Percentiles rank a stretch among this genome's conserved stretches.
Conservation (phyloP, 2,888 invertebrate species). For the Hirudinaria manillensis region DNA sequence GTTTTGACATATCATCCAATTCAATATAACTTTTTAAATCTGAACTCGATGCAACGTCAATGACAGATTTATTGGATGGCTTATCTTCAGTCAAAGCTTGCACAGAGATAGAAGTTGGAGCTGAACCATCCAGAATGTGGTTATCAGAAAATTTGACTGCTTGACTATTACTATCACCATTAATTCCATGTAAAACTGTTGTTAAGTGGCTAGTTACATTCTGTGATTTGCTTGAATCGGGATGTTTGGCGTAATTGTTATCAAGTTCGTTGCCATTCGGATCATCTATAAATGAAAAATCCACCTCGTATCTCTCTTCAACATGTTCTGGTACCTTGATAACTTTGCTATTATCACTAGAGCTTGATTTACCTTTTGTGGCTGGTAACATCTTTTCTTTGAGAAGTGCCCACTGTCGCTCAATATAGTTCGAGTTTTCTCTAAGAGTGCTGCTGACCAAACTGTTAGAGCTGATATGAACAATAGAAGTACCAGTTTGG, state of each 20-base stretch:
- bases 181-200: too few relatives aligned
- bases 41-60: too few relatives aligned
- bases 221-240: too few relatives aligned
- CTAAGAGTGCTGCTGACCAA: conserved; percentile 4
- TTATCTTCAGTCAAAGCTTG: too few relatives aligned
- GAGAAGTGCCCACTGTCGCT: conserved; percentile 26
- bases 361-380: background rate
- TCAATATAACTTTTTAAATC: too few relatives aligned
- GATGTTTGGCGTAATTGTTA: background rate
- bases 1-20: too few relatives aligned
- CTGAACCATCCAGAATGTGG: too few relatives aligned
- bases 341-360: background rate
- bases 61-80: too few relatives aligned
- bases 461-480: conserved; percentile 16
- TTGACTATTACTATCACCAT: too few relatives aligned
- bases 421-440: conserved; percentile 22
- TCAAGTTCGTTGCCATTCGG: conserved; percentile 11
- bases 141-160: too few relatives aligned
- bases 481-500: conserved; percentile 29
- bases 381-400: conserved; percentile 18
- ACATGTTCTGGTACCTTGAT: background rate
- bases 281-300: conserved; percentile 27
- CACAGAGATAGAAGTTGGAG: too few relatives aligned
- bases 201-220: too few relatives aligned
- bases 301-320: conserved; percentile 4